These are phyloP conservation scores for Rotaria socialis DNA, from an alignment of 2,888 invertebrate genomes.

Conservation along the genomic window DNA sequence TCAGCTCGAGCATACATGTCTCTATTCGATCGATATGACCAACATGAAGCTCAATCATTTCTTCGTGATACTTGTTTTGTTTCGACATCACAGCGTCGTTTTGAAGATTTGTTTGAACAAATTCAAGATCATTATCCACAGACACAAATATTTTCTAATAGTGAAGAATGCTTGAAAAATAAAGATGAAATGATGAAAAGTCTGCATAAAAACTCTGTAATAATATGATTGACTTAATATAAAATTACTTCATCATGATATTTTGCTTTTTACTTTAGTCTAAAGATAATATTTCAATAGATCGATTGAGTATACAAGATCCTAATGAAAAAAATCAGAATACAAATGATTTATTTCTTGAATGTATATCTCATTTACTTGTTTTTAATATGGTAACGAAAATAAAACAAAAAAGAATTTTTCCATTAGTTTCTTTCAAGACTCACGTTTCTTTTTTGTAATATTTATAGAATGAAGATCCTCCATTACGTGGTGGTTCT, in stretches of 20 bases:
- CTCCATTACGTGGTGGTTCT: slow-evolving; percentile 77
- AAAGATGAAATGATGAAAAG: not conserved
- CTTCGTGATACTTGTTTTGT: slow-evolving; percentile 12
- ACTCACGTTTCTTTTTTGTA: too few species aligned
- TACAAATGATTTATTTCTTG: not conserved
- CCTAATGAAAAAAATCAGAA: not conserved
- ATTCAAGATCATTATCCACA: not conserved
- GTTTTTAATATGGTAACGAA: not conserved
- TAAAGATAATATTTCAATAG: not conserved
- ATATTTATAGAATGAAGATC: slow-evolving; percentile 12
- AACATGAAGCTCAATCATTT: slow-evolving; percentile 19
- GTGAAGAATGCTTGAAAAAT: not conserved
- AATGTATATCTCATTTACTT: slow-evolving; percentile 8
- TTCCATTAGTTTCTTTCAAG: too few species aligned
- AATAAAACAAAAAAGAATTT: too few species aligned
- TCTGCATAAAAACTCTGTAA: not conserved
- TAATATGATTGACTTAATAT: not conserved
- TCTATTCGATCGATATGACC: slow-evolving; percentile 27
- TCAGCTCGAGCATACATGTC: slow-evolving; percentile 30
- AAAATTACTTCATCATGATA: too few species aligned
- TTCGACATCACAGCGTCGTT: not conserved
- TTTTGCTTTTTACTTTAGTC: not conserved
- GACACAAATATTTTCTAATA: not conserved
- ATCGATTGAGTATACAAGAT: not conserved
- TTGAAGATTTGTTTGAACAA: slow-evolving; percentile 35